These are phyloP conservation scores for Platysternon megacephalum DNA, from an alignment of 2,113 vertebrate genomes.

Conservation along the genomic window DNA sequence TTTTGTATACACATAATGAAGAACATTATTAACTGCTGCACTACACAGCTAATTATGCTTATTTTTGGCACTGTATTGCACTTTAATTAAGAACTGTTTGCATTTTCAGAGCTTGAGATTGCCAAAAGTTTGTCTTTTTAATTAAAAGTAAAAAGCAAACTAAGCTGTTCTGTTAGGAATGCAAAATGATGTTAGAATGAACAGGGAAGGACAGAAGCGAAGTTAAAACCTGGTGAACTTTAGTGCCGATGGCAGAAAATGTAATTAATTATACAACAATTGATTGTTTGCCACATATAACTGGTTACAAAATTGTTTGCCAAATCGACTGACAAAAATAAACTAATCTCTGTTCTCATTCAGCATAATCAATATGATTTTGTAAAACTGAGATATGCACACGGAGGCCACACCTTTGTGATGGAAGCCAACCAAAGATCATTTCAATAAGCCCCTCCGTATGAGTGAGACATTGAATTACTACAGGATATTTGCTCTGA, in stretches of 20 bases:
- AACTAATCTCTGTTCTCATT: background rate
- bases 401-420: background rate
- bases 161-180: constrained; percentile 50
- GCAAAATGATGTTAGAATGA: constrained; percentile 37
- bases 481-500: accelerated
- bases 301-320: background rate
- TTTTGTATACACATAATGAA: background rate
- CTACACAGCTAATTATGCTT: constrained; percentile 37
- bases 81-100: constrained; percentile 75
- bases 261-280: constrained; percentile 23
- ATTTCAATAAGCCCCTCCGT: background rate
- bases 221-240: constrained; percentile 46
- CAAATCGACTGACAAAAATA: background rate
- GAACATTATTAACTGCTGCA: constrained; percentile 11
- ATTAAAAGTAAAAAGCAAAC: constrained; percentile 75
- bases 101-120: constrained; percentile 49
- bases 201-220: constrained; percentile 26
- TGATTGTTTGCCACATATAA: background rate
- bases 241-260: constrained; percentile 12
- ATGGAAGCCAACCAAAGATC: background rate
- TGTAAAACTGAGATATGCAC: background rate
- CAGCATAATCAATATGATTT: accelerated
- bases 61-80: constrained; percentile 46
- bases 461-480: background rate
- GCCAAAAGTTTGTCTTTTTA: constrained; percentile 69